Evolutionary conservation across 2,797 vertebrate genomes (phyloP), one percentile per base, ranked within the genome.

Genomic region (Crypturellus tataupa): DNA sequence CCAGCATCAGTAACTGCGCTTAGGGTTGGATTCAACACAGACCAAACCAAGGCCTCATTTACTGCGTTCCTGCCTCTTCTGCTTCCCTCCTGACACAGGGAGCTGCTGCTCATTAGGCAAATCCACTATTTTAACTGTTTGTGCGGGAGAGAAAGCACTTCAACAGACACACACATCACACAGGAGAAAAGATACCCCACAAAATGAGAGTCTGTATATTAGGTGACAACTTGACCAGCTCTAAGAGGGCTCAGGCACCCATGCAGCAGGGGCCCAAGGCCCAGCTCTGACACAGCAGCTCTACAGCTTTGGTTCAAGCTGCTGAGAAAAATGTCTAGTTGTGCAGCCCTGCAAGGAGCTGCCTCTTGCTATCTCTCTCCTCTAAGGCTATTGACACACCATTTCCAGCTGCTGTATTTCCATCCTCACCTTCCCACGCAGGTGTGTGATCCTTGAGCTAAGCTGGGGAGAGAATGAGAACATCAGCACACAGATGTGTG

Each of bases 11-110:
- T 31, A 29, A 39, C 29, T 31, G 20, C 12, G 56, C 55, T 39
- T 49, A 10, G 27, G 14, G 80, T 53, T 80, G 46, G 21, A 55
- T 82, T 55, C 25, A 42, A 53, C 13, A 46, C 9, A 31, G 37
- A 59, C 40, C 33, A 55, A 46, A 82, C 44, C 33, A 49, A 46
- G 82, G 20, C 15, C 77, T 67, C 6, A 18, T 40, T 93, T 89
- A 58, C 27, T 55, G 15, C 37, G 11, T 9, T 4, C 79, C 59
- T 89, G 24, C 37, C 84, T 56, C 31, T 19, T 47, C 29, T 31
- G 33, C 85, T 84, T 85, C 67, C 35, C 53, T 88, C 67, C 37
- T 87, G 78, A 79, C 51, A 79, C 24, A 6, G 47, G 58, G 27
- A 86, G 19, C 0, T 1, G 24, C 47, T 89, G 5, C 40, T 64